phyloP scores from a whole-genome alignment of 37 sponge, comb jelly and placozoan genomes.

The Halichondria panicea region DNA sequence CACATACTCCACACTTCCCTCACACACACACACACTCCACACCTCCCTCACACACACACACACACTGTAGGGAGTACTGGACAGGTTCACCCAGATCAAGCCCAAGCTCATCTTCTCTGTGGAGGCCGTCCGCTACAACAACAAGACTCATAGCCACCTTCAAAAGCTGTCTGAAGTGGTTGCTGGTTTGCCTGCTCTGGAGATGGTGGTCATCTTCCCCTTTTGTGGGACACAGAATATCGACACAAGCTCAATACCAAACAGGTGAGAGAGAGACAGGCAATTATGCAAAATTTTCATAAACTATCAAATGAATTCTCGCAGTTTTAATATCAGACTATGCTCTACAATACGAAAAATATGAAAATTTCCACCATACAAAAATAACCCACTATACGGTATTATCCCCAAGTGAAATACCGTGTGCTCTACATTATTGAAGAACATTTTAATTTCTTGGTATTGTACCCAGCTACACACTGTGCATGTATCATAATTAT shows the following conservation, averaged over 20 bases:
- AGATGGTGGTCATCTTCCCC: conserved; percentile 82
- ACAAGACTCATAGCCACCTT: conserved; percentile 73
- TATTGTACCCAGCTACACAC: not conserved
- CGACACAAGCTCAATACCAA: conserved; percentile 56
- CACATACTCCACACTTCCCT: not conserved
- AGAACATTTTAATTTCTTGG: not conserved
- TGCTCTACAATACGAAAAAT: too few relatives aligned
- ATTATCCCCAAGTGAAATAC: too few relatives aligned
- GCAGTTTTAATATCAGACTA: not conserved
- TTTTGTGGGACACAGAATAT: conserved; percentile 54
- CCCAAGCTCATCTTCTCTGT: conserved; percentile 98
- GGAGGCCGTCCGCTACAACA: conserved; percentile 96
- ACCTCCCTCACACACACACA: conserved; percentile 1
- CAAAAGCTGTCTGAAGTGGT: conserved; percentile 88
- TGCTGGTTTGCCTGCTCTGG: conserved; percentile 74
- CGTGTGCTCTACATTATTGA: not conserved
- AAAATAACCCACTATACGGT: too few relatives aligned
- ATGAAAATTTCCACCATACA: too few relatives aligned
- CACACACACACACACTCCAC: conserved; percentile 9
- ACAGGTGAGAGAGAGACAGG: conserved; percentile 62
- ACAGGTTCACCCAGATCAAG: conserved; percentile 88
- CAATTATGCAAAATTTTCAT: too few relatives aligned
- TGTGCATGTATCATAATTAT: not conserved
- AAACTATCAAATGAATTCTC: too few relatives aligned
- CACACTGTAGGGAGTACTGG: conserved; percentile 86